Percentiles rank a stretch among this genome's conserved stretches.
These are phyloP conservation scores for Ophion costatus DNA, from an alignment of 2,888 invertebrate species.

Conservation along the genomic window DNA sequence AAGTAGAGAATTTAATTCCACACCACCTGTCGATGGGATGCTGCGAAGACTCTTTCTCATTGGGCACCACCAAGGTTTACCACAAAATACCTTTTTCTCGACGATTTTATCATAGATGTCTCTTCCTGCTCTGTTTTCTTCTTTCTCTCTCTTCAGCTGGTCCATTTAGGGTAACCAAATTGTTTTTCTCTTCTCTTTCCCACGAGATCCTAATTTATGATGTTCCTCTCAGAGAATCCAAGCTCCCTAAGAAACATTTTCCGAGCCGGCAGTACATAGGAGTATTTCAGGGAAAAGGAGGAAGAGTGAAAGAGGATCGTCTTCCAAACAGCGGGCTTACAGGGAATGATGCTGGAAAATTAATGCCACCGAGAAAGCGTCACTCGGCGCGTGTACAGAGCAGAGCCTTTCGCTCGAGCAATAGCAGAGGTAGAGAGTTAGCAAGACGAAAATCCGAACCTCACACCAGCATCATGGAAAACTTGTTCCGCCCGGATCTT, in stretches of 20 bases:
- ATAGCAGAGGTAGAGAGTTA: slow-evolving; percentile 1
- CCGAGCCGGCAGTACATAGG: background rate
- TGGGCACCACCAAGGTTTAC: no score
- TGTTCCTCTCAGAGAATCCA: no score
- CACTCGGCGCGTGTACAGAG: slow-evolving; percentile 38
- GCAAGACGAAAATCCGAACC: slow-evolving; percentile 48
- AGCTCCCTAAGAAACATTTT: background rate
- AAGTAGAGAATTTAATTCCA: slow-evolving; percentile 61
- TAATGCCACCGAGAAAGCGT: slow-evolving; percentile 57
- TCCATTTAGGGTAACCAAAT: no score
- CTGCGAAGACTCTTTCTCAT: background rate
- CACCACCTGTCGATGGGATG: slow-evolving; percentile 43
- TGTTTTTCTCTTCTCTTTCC: no score
- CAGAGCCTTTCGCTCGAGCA: slow-evolving; percentile 12
- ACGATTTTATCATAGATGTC: slow-evolving; percentile 25
- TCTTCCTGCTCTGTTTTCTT: background rate
- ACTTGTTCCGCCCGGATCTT: slow-evolving; percentile 58
- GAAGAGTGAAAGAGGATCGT: slow-evolving; percentile 41
- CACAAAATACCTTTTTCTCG: background rate
- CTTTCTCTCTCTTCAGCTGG: background rate
- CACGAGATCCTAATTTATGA: no score
- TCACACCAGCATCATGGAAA: slow-evolving; percentile 41
- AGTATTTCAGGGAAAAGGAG: background rate
- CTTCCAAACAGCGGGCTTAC: slow-evolving; percentile 46
- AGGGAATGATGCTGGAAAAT: slow-evolving; percentile 57